phyloP scores from a whole-genome alignment of 1,140 invertebrate genomes.

The Varroa destructor region DNA sequence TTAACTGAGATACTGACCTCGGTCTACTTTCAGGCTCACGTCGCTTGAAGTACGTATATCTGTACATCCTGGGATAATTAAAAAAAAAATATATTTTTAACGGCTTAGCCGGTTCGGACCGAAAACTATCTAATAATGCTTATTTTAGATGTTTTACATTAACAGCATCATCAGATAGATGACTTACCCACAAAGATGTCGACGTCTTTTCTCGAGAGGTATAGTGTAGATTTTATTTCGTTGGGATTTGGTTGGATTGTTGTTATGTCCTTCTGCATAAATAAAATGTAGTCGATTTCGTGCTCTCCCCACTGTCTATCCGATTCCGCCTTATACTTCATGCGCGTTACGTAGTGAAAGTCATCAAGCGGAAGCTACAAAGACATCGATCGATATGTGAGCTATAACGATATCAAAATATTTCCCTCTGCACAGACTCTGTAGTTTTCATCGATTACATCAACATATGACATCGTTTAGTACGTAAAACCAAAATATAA shows the following conservation, averaged over 20 bases:
- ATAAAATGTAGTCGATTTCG: conserved; percentile 87
- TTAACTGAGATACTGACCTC: neutral
- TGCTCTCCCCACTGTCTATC: conserved; percentile 76
- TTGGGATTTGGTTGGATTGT: conserved; percentile 64
- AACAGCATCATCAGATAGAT: neutral
- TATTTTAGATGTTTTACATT: neutral
- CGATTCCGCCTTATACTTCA: conserved; percentile 65
- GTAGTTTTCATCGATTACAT: too few relatives aligned
- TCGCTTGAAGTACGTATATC: too few relatives aligned
- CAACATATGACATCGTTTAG: too few relatives aligned
- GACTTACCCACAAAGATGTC: conserved; percentile 44
- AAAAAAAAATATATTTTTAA: too few relatives aligned
- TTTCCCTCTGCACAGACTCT: too few relatives aligned
- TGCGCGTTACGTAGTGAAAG: conserved; percentile 69
- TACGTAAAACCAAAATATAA: too few relatives aligned
- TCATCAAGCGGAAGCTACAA: conserved; percentile 47
- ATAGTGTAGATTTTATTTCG: conserved; percentile 71
- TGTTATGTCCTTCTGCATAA: conserved; percentile 63
- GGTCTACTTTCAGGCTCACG: too few relatives aligned
- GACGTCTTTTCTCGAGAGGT: conserved; percentile 56
- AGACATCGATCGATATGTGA: neutral
- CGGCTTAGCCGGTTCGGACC: too few relatives aligned
- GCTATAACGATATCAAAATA: too few relatives aligned
- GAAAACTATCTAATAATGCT: neutral
- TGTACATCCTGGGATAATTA: too few relatives aligned